Base-by-base conservation (phyloP, 2,797 vertebrate species). In the Sebastes variabilis region DNA sequence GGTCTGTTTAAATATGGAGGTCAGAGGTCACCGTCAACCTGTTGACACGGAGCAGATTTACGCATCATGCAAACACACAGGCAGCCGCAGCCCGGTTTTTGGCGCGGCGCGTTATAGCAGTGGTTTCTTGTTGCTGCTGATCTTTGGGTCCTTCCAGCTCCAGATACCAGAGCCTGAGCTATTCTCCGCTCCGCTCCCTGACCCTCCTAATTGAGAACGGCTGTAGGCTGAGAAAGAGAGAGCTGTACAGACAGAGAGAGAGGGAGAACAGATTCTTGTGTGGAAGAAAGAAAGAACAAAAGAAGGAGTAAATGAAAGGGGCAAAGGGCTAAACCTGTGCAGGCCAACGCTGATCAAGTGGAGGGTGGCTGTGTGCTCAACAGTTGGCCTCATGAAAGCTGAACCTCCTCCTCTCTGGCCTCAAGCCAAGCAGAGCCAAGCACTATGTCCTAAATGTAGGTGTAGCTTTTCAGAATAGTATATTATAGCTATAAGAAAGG, bases 151-250 rank as follows among this genome's bases (percentile, higher is more conserved):
- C 84, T 84, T 91, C 85, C 91, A 93, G 91, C 89, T 87, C 88
- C 87, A 93, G 91, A 94, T 92, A 93, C 92, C 93, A 89, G 89
- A 91, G 92, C 83, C 82, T 75, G 81, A 94, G 89, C 94, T 95
- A 93, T 94, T 94, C 93, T 89, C 82, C 74, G 66, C 91, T 90
- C 88, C 58, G 85, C 92, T 90, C 91, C 88, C 84, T 94, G 93
- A 94, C 94, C 93, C 90, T 88, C 88, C 89, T 96, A 96, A 96
- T 95, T 95, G 92, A 93, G 93, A 96, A 90, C 86, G 92, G 93
- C 94, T 96, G 95, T 92, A 72, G 86, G 74, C 86, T 77, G 82
- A 80, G 85, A 80, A 80, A 80, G 79, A 84, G 79, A 60, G 83
- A 81, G 89, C 85, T 70, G 70, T 82, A 70, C 67, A 73, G 84